A percentile compares a stretch with the other conserved stretches of the same genome.
Conservation (phyloP, 2,797 vertebrate species). For the Coendou prehensilis region DNA sequence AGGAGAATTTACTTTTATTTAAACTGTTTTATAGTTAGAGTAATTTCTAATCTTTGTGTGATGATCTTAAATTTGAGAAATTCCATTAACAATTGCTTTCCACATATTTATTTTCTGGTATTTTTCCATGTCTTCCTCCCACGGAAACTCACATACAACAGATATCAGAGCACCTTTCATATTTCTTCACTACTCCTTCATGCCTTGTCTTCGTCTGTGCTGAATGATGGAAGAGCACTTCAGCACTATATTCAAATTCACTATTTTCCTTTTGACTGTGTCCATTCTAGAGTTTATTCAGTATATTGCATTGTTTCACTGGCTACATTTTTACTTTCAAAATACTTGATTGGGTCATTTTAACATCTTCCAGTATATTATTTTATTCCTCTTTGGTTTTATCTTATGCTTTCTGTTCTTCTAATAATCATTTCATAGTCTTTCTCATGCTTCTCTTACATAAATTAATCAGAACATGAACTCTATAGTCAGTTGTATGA, state of each 20-base stretch:
- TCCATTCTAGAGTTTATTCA: not conserved
- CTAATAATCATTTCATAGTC: conserved; percentile 6
- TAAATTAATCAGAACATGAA: conserved; percentile 23
- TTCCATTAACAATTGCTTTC: conserved; percentile 7
- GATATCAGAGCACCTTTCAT: not conserved
- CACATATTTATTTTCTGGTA: not conserved
- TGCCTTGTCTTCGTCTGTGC: not conserved
- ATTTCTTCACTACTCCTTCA: not conserved
- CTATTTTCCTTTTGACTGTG: not conserved
- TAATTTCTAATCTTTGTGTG: not conserved
- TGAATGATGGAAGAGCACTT: not conserved
- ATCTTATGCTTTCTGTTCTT: not conserved
- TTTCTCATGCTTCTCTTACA: conserved; percentile 50
- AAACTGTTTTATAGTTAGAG: conserved; percentile 24
- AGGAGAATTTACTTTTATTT: conserved; percentile 50
- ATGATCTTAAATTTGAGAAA: conserved; percentile 24
- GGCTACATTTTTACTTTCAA: conserved; percentile 32
- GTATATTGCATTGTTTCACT: not conserved
- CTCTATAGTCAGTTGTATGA: not conserved
- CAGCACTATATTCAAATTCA: not conserved
- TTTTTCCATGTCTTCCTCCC: not conserved
- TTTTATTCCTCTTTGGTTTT: conserved; percentile 1
- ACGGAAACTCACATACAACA: not conserved
- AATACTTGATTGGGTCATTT: not conserved
- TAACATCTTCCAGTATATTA: not conserved